phyloP scores from a whole-genome alignment of 2,113 vertebrate genomes.

The Thunnus thynnus region DNA sequence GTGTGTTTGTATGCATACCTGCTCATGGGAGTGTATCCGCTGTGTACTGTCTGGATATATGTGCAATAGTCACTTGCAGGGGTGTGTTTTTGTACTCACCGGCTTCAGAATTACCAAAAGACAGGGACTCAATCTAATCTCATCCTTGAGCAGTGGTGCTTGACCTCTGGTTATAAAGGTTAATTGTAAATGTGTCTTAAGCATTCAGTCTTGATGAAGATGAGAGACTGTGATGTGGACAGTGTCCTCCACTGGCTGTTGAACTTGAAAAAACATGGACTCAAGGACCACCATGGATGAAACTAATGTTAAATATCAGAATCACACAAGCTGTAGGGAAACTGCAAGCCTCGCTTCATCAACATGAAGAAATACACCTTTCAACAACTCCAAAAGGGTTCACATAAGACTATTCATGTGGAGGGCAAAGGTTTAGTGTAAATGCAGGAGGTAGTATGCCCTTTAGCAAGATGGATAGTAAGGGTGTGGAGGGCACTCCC shows the following conservation, averaged over 20 bases:
- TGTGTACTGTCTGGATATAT: neutral
- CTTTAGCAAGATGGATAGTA: no score
- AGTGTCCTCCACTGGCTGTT: neutral
- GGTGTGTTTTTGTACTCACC: neutral
- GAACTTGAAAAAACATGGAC: neutral
- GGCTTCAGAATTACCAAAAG: neutral
- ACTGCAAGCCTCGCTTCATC: no score
- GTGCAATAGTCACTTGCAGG: neutral
- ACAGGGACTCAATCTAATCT: constrained; percentile 9
- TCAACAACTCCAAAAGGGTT: neutral
- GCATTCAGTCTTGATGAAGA: constrained; percentile 34
- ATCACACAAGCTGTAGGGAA: neutral
- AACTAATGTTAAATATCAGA: neutral
- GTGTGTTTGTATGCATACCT: constrained; percentile 4
- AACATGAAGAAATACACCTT: neutral
- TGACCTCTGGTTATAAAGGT: constrained; percentile 42
- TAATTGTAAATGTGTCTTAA: constrained; percentile 57
- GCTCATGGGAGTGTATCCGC: neutral
- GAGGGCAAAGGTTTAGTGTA: no score
- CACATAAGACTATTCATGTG: no score
- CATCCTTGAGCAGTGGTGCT: constrained; percentile 14
- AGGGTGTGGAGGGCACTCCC: no score
- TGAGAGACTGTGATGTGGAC: neutral
- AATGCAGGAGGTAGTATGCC: no score
- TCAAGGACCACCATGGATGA: neutral